Base-by-base conservation (phyloP, 2,797 vertebrate species). In the Tangara arthus region DNA sequence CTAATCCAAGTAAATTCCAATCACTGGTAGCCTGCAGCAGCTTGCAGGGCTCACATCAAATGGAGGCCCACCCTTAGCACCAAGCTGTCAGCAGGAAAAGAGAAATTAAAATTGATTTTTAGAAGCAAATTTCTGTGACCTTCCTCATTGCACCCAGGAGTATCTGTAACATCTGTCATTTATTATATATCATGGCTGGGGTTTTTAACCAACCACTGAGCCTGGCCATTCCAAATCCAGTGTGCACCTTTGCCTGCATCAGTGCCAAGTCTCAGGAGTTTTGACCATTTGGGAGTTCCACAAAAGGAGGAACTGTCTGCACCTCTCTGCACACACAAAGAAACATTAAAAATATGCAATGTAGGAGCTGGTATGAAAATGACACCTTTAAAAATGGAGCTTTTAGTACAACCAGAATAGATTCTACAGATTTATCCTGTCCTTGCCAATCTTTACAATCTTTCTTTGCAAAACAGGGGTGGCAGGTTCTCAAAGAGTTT, bases 11-110 rank as follows among this genome's bases (percentile, higher is more conserved):
- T 76, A 69, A 96, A 96, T 94, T 95, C 95, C 93, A 94, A 95
- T 81, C 89, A 88, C 93, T n/a, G 41, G 95, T 94, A 90, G 95
- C 94, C 94, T 96, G 87, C 94, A 97, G 96, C 96, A 94, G 95
- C 93, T 86, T 92, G 87, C 92, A 92, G 73, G 28, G 71, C 87
- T 96, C 91, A 50, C 85, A 94, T 90, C 89, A 96, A 87, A 93
- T 39, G 39, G 79, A 82, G 87, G 82, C 91, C 94, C 95, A 89
- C 70, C 59, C 76, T 63, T 90, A 87, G 94, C 88, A 91, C 8
- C 41, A 82, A 94, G 77, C 95, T 92, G 89, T 95, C 89, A 93
- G 79, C 89, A 86, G 94, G 90, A 92, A 95, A 88, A 92, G 86
- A 95, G 69, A 94, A 87, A 96, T 94, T 92, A 70, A 96, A 96